These are phyloP conservation scores for Pemphredon lugubris DNA, from an alignment of 2,888 invertebrate species.

Conservation along the genomic window DNA sequence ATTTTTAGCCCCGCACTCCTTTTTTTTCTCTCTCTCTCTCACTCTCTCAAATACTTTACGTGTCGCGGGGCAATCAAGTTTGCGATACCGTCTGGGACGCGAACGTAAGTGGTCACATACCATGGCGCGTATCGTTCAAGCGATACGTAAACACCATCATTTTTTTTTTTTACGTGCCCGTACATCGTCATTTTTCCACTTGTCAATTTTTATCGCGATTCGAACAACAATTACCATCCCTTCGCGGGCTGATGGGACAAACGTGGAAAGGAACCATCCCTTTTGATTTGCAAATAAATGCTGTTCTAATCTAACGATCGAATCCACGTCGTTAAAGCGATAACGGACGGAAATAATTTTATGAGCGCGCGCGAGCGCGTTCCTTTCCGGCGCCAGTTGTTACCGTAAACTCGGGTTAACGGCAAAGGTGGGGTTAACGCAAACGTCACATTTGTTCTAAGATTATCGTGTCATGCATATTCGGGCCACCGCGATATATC, in stretches of 20 bases:
- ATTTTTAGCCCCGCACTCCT: not conserved
- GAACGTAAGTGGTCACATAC: not conserved
- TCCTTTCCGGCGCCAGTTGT: no score
- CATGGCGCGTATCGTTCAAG: not conserved
- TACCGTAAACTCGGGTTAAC: no score
- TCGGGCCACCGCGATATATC: no score
- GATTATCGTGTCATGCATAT: no score
- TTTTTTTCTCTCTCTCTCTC: no score
- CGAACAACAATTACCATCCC: not conserved
- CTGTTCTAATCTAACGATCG: no score
- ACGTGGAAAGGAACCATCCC: not conserved
- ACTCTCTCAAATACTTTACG: slow-evolving; percentile 7
- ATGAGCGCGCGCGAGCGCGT: no score
- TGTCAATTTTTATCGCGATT: slow-evolving; percentile 13
- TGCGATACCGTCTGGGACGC: not conserved
- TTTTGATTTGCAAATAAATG: no score
- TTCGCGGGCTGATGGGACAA: not conserved
- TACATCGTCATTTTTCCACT: slow-evolving; percentile 8
- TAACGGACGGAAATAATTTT: no score
- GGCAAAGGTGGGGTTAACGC: no score
- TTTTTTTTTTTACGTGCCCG: not conserved
- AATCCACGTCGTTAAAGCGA: no score
- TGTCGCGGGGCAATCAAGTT: not conserved
- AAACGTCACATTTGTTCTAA: no score
- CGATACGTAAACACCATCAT: slow-evolving; percentile 13